phyloP scores from a whole-genome alignment of 2,888 invertebrate genomes.

The Acrobasis consociella region DNA sequence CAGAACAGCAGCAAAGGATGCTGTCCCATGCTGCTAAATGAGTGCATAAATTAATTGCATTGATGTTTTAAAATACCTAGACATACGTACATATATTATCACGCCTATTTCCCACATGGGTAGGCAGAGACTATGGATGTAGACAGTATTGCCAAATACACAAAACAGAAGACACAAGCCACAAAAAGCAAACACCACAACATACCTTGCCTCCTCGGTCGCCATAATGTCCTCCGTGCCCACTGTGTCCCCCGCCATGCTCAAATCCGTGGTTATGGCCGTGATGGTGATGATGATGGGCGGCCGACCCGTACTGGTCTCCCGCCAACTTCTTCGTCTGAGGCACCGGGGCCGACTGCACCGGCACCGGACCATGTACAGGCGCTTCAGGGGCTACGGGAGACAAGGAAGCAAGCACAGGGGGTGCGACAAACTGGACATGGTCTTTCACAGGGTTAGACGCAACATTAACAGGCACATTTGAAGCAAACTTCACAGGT shows the following conservation, averaged over 20 bases:
- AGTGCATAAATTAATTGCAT: no score
- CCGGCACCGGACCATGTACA: constrained; percentile 39
- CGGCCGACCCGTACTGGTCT: constrained; percentile 49
- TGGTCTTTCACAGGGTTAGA: constrained; percentile 25
- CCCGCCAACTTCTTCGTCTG: constrained; percentile 45
- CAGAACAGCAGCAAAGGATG: no score
- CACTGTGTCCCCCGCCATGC: constrained; percentile 80
- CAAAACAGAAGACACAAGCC: constrained; percentile 10
- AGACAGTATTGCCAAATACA: background rate
- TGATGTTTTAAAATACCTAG: no score
- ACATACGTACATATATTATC: no score
- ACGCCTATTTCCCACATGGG: no score
- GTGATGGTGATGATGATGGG: constrained; percentile 57
- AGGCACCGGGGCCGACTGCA: constrained; percentile 41
- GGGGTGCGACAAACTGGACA: constrained; percentile 30
- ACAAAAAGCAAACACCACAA: constrained; percentile 26
- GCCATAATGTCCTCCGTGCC: constrained; percentile 77
- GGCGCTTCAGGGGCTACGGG: constrained; percentile 17
- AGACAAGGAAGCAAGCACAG: constrained; percentile 23
- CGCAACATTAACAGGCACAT: constrained; percentile 21
- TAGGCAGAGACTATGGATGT: no score
- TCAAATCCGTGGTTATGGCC: constrained; percentile 58
- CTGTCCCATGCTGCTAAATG: no score
- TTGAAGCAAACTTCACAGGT: constrained; percentile 23
- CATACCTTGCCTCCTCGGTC: constrained; percentile 81